Base-by-base conservation (phyloP, 2,113 vertebrate species). In the Tetrax tetrax region DNA sequence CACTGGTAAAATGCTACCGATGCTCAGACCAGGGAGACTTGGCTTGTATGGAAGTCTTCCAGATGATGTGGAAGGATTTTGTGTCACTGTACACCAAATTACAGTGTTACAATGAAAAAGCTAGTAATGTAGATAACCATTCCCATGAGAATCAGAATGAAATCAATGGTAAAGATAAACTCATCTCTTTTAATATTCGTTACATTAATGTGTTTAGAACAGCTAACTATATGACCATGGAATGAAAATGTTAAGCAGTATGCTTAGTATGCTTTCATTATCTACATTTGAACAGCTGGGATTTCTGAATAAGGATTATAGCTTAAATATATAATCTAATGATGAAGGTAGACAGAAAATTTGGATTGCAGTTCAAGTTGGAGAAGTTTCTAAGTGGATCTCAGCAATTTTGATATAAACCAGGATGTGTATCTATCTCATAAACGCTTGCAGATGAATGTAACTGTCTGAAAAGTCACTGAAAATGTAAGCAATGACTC, bases 251-350 rank as follows among this genome's bases (percentile, higher is more conserved):
- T 27, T 85, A 81, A 61, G 68, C 35, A 83, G 18, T 31, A 54
- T 74, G 66, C 38, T 63, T 12, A 48, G 10, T 66, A 59, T 83
- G 31, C 50, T 90, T 93, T 90, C 20, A 45, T 82, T 96, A 83
- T 89, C 91, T 93, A 2, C 92, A 83, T 97, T 97, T 97, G 95
- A 97, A 97, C 87, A 97, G 92, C 77, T 97, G 87, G 45, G 91
- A 83, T 95, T 91, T 95, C 70, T 98, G 84, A 91, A 45, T 87
- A 79, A 94, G 80, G 69, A 84, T 83, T 63, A 33, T 78, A 80
- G 63, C 78, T 97, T 94, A 93, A 96, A 95, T 96, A 96, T 89
- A 76, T 47, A 95, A 96, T 90, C 66, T 92, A 93, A 57, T 25
- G 22, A 74, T 89, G 41, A 70, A 63, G 27, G 24, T n/a, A 27